Percentiles rank a stretch among this genome's conserved stretches.
phyloP scores from a whole-genome alignment of 2,888 invertebrate species.

The Polietes domitor region DNA sequence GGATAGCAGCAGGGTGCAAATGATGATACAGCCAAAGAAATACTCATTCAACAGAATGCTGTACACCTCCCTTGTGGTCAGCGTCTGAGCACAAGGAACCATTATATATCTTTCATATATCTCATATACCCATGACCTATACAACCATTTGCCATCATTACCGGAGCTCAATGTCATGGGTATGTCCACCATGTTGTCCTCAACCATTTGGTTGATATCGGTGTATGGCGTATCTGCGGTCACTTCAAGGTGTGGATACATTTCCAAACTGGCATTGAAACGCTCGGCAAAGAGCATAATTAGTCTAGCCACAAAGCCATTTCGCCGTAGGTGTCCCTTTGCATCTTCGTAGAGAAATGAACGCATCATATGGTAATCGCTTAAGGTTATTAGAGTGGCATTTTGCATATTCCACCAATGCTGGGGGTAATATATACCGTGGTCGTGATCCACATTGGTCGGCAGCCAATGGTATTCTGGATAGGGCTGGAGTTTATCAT shows the following conservation, averaged over 20 bases:
- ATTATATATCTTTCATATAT: too few species aligned
- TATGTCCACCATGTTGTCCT: slow-evolving; percentile 20
- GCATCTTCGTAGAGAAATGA: slow-evolving; percentile 62
- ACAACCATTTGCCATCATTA: too few species aligned
- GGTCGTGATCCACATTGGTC: background rate
- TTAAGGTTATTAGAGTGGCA: slow-evolving; percentile 52
- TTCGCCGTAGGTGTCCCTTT: slow-evolving; percentile 40
- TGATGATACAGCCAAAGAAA: too few species aligned
- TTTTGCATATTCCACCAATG: background rate
- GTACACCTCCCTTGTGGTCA: slow-evolving; percentile 2
- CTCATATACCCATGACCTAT: too few species aligned
- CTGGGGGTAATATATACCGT: background rate
- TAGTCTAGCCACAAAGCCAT: slow-evolving; percentile 69
- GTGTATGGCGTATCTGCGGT: background rate
- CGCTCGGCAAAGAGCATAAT: slow-evolving; percentile 65
- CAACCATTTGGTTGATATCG: background rate
- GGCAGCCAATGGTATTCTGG: background rate
- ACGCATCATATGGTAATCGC: slow-evolving; percentile 70
- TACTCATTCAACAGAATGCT: background rate
- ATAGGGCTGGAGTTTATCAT: background rate
- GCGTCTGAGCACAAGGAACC: slow-evolving; percentile 29
- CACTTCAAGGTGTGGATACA: background rate
- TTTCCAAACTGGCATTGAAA: slow-evolving; percentile 68
- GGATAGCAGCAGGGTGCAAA: background rate
- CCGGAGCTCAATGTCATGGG: slow-evolving; percentile 14